Evolutionary conservation across 2,797 vertebrate genomes (phyloP), one percentile per base, ranked within the genome.

Genomic region (Melanogrammus aeglefinus): DNA sequence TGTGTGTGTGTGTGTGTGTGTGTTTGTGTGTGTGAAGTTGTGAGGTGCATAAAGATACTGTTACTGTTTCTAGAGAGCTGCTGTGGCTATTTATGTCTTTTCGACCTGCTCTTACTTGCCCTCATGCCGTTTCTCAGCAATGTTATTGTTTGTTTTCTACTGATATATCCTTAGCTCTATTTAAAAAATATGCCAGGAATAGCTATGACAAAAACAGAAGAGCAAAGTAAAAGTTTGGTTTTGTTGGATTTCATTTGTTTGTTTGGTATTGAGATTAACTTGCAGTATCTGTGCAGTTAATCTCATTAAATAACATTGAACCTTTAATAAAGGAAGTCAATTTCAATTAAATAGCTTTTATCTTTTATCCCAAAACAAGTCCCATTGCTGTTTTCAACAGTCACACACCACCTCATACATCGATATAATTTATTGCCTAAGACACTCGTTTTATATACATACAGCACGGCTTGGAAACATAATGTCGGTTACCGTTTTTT

Each of bases 21-120:
- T 73, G 72, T 38, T 9, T 77, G 76, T 76, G 38, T 76, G 35
- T 57, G 35, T 36, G 71, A 39, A 36, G 66, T 63, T 71, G 69
- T 31, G 24, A 71, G 69, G 51, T 63, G 73, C 72, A 71, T 51
- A 71, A 9, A 24, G 69, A 29, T 71, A 33, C 69, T 72, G 74
- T 18, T 29, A 29, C 18, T 51, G 41, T 51, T 74, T 74, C 72
- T 73, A 33, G 31, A 73, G 72, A 33, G 72, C 35, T 73, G 33
- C 35, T 35, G 72, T 18, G 18, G 72, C 72, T 73, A 73, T 73
- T 73, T 73, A 24, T 73, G 36, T 73, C 36, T 41, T 5, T 41
- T 73, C 21, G 21, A 38, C 72, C 72, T 73, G 35, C 29, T 38
- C 72, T 36, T 12, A 24, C 24, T 39, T 38, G 36, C 72, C 36